Conservation (phyloP, 1,140 invertebrate genomes). For the Teleopsis dalmanni region DNA sequence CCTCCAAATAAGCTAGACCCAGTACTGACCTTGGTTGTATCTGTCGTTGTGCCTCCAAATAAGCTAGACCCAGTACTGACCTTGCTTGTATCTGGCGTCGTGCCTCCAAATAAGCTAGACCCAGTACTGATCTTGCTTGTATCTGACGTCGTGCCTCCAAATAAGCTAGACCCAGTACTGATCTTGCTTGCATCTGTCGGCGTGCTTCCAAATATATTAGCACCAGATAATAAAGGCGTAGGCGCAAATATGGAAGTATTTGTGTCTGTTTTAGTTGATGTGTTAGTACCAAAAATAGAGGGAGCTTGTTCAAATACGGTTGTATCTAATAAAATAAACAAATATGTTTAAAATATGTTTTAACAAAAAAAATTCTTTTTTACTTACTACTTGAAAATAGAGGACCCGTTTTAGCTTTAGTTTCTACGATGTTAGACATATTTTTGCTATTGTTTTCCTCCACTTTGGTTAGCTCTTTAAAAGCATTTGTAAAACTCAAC, state of each 20-base stretch:
- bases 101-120: not conserved
- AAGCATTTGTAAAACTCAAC: no score
- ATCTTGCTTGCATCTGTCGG: not conserved
- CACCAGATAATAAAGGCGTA: not conserved
- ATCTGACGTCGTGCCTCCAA: not conserved
- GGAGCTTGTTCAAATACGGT: constrained; percentile 14
- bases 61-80: no score
- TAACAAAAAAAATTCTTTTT: not conserved
- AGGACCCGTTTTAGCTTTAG: not conserved
- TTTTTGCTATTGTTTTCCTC: no score
- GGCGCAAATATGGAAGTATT: constrained; percentile 11
- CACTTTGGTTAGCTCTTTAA: no score
- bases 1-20: no score
- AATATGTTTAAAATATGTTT: not conserved
- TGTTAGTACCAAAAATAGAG: constrained; percentile 4
- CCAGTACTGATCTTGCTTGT: not conserved
- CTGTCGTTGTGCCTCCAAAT: no score
- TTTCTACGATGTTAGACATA: no score
- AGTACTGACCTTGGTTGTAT: no score
- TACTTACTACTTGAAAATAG: constrained; percentile 2
- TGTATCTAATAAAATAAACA: not conserved
- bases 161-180: constrained; percentile 4
- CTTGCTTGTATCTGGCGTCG: no score
- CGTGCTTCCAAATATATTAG: constrained; percentile 6
- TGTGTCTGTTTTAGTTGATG: not conserved